phyloP scores from a whole-genome alignment of 1,140 invertebrate genomes.

The Drosophila nigrodunni region DNA sequence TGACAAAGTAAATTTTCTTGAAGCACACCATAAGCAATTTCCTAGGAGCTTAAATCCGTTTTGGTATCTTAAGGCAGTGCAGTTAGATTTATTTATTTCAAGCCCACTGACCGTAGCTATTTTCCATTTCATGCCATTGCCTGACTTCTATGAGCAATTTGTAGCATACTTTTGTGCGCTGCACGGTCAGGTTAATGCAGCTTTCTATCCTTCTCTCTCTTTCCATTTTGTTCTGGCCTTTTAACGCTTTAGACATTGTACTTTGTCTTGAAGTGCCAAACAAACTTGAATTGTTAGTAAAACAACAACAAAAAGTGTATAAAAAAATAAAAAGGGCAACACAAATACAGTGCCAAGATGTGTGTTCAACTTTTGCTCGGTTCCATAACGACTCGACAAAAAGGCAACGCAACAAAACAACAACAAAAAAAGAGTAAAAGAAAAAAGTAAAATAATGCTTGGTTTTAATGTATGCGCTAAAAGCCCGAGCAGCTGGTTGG shows the following conservation, averaged over 20 bases:
- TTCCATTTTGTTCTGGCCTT: slow-evolving; percentile 17
- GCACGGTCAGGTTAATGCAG: slow-evolving; percentile 11
- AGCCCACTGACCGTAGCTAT: too few relatives aligned
- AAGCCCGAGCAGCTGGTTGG: slow-evolving; percentile 50
- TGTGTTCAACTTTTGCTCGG: slow-evolving; percentile 34
- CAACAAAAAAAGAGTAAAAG: slow-evolving; percentile 14
- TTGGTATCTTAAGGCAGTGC: too few relatives aligned
- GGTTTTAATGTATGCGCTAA: slow-evolving; percentile 73
- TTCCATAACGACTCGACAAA: slow-evolving; percentile 19
- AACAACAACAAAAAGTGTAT: slow-evolving; percentile 29
- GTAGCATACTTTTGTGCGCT: slow-evolving; percentile 5
- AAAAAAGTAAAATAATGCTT: slow-evolving; percentile 40
- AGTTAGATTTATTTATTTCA: too few relatives aligned
- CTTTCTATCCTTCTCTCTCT: neutral
- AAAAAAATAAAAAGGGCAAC: slow-evolving; percentile 23
- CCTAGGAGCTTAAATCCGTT: too few relatives aligned
- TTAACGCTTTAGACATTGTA: slow-evolving; percentile 24
- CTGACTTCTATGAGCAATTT: neutral
- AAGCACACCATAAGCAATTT: too few relatives aligned
- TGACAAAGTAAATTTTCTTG: too few relatives aligned
- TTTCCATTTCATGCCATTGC: neutral
- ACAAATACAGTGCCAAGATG: slow-evolving; percentile 37
- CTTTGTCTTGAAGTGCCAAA: slow-evolving; percentile 32
- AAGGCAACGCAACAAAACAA: slow-evolving; percentile 2
- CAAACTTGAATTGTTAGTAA: slow-evolving; percentile 52